phyloP scores from a whole-genome alignment of 2,888 invertebrate species.

The Patella depressa region DNA sequence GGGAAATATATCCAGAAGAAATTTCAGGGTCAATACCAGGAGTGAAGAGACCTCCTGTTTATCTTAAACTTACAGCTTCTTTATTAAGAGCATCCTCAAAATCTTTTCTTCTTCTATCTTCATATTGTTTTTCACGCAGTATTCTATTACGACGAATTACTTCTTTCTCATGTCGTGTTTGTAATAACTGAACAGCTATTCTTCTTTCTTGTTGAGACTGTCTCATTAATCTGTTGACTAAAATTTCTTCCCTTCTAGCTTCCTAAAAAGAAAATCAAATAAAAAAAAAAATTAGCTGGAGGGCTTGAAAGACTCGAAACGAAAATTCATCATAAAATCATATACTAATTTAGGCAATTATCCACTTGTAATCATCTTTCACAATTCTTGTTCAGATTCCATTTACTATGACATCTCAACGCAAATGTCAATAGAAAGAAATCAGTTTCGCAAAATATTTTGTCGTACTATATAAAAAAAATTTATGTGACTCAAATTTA shows the following conservation, averaged over 20 bases:
- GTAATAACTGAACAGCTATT: constrained; percentile 70
- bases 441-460: background rate
- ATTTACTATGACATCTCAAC: background rate
- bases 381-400: background rate
- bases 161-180: constrained; percentile 70
- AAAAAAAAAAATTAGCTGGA: background rate
- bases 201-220: constrained; percentile 71
- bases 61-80: constrained; percentile 62
- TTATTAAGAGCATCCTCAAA: constrained; percentile 70
- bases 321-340: background rate
- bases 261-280: constrained; percentile 51
- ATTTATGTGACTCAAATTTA: background rate
- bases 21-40: too few species aligned
- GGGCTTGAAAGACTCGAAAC: background rate
- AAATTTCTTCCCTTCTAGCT: constrained; percentile 68
- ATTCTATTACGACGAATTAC: constrained; percentile 67
- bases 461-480: too few species aligned
- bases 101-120: constrained; percentile 66
- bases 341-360: background rate
- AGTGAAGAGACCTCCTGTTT: too few species aligned
- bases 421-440: background rate
- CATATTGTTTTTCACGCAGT: constrained; percentile 66
- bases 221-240: constrained; percentile 69
- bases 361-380: background rate
- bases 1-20: too few species aligned